Evolutionary conservation across 2,888 invertebrate species (phyloP).

Genomic region (Peribatodes rhomboidaria): DNA sequence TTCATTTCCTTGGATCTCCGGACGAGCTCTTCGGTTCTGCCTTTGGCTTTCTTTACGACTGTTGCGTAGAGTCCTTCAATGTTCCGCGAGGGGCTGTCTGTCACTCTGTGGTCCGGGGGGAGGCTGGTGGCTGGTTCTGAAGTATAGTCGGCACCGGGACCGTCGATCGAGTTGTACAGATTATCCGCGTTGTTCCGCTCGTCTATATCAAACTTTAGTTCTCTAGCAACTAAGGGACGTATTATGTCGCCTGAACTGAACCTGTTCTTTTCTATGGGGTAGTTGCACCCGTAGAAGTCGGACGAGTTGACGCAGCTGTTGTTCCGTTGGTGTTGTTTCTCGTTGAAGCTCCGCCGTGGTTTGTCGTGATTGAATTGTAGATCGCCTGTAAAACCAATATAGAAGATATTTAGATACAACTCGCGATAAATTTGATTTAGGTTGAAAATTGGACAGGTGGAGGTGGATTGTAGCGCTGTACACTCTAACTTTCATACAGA

Average conservation of each 20-base stretch:
- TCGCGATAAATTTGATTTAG: neutral
- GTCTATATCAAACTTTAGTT: conserved; percentile 79
- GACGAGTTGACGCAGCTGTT: conserved; percentile 85
- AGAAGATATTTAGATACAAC: neutral
- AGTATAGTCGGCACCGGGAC: conserved; percentile 70
- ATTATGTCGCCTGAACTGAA: conserved; percentile 82
- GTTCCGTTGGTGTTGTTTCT: conserved; percentile 84
- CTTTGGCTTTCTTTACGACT: conserved; percentile 91
- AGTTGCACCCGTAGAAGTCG: conserved; percentile 85
- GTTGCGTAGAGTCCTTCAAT: conserved; percentile 97
- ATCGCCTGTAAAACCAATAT: conserved; percentile 68
- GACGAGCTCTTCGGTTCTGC: conserved; percentile 65
- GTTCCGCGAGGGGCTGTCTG: conserved; percentile 88
- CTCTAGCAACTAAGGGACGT: conserved; percentile 79
- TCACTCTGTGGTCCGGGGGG: conserved; percentile 73
- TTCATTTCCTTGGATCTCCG: conserved; percentile 68
- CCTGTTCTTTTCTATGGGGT: conserved; percentile 82
- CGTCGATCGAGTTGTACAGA: conserved; percentile 78
- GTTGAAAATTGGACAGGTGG: no score
- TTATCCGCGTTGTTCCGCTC: conserved; percentile 70
- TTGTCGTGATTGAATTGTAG: conserved; percentile 81
- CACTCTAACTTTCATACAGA: no score
- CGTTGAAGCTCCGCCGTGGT: conserved; percentile 80
- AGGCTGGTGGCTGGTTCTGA: conserved; percentile 69
- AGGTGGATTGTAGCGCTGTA: no score